Evolutionary conservation across 2,113 vertebrate genomes (phyloP), one percentile per base, ranked within the genome.

Genomic region (Myotis lucifugus): DNA sequence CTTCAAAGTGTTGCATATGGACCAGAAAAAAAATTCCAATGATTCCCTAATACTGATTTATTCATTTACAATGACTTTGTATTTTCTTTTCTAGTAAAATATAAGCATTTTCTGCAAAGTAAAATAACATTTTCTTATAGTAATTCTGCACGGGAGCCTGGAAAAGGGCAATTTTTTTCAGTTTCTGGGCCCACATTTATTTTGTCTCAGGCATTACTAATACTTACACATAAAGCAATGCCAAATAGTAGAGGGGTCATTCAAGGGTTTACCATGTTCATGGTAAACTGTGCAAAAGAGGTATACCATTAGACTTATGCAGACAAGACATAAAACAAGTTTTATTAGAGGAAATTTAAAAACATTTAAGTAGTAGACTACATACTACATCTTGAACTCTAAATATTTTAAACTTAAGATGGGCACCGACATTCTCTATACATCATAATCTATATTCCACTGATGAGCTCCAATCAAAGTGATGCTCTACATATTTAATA

Each of bases 261-360:
- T 14, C 29, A 73, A 81, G 12, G 42, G 17, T 42, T 86, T 85
- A n/a, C 48, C 18, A 34, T n/a, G n/a, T 77, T 21, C 18, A 21
- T n/a, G 17, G 32, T 23, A 78, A 52, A 52, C 15, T 2, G 5
- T 76, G 11, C 48, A 52, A 23, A 54, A 18, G 32, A n/a, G 0
- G 0, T 76, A 19, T 17, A 46, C 46, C 9, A 74, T 37, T 56
- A 82, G 23, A 87, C 70, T 8, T 32, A 56, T 14, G 3, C 21
- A 67, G 29, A 59, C 5, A 74, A 67, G 69, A 67, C 46, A 25
- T 32, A 25, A 79, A 91, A 54, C 25, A 37, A 0, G 4, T 67
- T 10, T 59, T 88, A 73, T 9, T 42, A 23, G 27, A 67, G 18
- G 32, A 46, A 69, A 84, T 8, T 67, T 67, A 37, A 66, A 95